Base-by-base conservation (phyloP, 1,140 invertebrate genomes). In the Sycobia sp. region DNA sequence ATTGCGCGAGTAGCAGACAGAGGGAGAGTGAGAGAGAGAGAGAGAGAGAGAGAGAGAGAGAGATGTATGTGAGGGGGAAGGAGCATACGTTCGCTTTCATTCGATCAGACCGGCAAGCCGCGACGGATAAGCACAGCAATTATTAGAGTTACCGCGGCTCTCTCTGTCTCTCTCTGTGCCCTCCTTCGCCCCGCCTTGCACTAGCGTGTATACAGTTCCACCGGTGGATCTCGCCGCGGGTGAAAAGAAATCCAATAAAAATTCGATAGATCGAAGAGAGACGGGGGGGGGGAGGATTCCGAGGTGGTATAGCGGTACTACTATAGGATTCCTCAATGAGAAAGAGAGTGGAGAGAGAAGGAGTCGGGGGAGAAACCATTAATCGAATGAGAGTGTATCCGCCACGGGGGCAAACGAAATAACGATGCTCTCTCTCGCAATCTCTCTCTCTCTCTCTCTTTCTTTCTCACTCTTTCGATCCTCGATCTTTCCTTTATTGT, bases 181-280 rank as follows among this genome's bases (percentile, higher is more conserved):
- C 60, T 66, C 71, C 73, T 14, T 41, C 39, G 71, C 71, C 73
- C 55, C 66, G 49, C 66, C 49, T 69, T 62, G n/a, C n/a, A n/a
- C n/a, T n/a, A n/a, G n/a, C n/a, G n/a, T n/a, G n/a, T n/a, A n/a
- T n/a, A n/a, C n/a, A n/a, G n/a, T n/a, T n/a, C n/a, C n/a, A n/a
- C n/a, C n/a, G n/a, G n/a, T n/a, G n/a, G n/a, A n/a, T n/a, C n/a
- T n/a, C n/a, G n/a, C n/a, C n/a, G n/a, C n/a, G n/a, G n/a, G n/a
- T n/a, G n/a, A 71, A 69, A 73, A 75, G 71, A 74, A 73, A 76
- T 76, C 67, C 72, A 69, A 76, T 76, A 74, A 68, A 68, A 75
- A 73, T 70, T 60, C 68, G 60, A 73, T 69, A 49, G 60, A 68
- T 44, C 44, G 50, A 51, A 47, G 25, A 39, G 23, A 14, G 16